Evolutionary conservation across 1,140 invertebrate species (phyloP), one percentile per base, ranked within the genome.

Genomic region (Parapsyche elsis): DNA sequence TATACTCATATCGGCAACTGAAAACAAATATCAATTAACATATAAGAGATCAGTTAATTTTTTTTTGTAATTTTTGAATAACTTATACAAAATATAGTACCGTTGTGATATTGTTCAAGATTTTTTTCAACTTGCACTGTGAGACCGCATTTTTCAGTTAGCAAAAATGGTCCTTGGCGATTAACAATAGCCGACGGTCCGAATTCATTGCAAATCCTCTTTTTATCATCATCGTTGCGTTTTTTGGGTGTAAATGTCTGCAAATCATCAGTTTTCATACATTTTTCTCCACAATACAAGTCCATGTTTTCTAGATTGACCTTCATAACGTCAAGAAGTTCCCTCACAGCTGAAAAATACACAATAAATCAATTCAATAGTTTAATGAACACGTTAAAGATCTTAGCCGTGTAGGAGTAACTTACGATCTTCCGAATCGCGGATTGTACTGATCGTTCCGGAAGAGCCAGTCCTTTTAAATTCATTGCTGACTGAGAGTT

Each of bases 1-100:
- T 14, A 99, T 90, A 81, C 93, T 94, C 84, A 96, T 91, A 87
- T 99, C 97, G 0, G 97, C 94, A 77, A 97, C 95, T 89, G 88
- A 84, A 79, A 73, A 73, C 21, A 26, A 67, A 67, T 1, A 45
- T 21, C n/a, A 10, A 45, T 24, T 24, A 9, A 73, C n/a, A 46
- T 73, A 67, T 45, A 46, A 46, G n/a, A 38, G n/a, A n/a, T n/a
- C n/a, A n/a, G 59, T 64, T 10, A 78, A 79, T 44, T n/a, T n/a
- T n/a, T n/a, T n/a, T n/a, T n/a, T n/a, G n/a, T n/a, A n/a, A n/a
- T n/a, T n/a, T n/a, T n/a, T n/a, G 24, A 24, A 74, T 53, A 16
- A 0, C n/a, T 19, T 19, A 49, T 74, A 49, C 5, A 49, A 61
- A 57, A 57, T 75, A 75, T 9, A 26, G 78, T 86, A 90, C 89